A percentile compares a stretch with the other conserved stretches of the same genome.
Evolutionary conservation across 1,140 invertebrate genomes (phyloP).

Genomic region (Drosophila tristis): DNA sequence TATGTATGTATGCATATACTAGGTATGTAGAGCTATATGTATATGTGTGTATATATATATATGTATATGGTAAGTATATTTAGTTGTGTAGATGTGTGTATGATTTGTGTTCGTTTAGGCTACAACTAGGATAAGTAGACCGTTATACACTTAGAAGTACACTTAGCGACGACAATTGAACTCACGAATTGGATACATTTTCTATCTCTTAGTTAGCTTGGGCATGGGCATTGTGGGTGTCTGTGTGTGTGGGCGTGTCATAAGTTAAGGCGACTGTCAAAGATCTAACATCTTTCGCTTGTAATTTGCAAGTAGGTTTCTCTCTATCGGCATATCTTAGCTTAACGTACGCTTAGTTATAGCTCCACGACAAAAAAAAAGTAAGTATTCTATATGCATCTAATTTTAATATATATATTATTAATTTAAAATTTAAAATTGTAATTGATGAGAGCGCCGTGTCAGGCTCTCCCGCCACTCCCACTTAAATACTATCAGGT

Average conservation of each 20-base stretch:
- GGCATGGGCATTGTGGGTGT: constrained; percentile 40
- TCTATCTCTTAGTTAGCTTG: constrained; percentile 10
- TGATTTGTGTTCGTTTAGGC: constrained; percentile 34
- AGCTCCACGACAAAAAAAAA: constrained; percentile 24
- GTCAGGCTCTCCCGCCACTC: background rate
- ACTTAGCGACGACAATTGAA: constrained; percentile 73
- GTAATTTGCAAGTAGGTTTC: constrained; percentile 8
- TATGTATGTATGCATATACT: constrained; percentile 24
- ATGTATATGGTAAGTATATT: background rate
- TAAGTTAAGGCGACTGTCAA: constrained; percentile 75
- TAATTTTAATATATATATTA: background rate
- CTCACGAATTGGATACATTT: constrained; percentile 48
- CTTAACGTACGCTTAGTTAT: constrained; percentile 21
- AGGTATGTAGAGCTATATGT: constrained; percentile 15
- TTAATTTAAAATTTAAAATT: constrained; percentile 19
- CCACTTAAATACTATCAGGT: constrained; percentile 81
- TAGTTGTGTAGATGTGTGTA: background rate
- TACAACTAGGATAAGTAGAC: constrained; percentile 70
- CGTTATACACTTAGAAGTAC: constrained; percentile 78
- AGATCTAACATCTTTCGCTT: constrained; percentile 45
- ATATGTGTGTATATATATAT: constrained; percentile 46
- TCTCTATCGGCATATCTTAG: constrained; percentile 1
- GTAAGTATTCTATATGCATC: too few species aligned
- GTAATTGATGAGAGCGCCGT: constrained; percentile 2
- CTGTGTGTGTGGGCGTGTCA: constrained; percentile 54